These are phyloP conservation scores for Enteromius radiatus DNA, from an alignment of 2,797 vertebrate species.

Conservation along the genomic window DNA sequence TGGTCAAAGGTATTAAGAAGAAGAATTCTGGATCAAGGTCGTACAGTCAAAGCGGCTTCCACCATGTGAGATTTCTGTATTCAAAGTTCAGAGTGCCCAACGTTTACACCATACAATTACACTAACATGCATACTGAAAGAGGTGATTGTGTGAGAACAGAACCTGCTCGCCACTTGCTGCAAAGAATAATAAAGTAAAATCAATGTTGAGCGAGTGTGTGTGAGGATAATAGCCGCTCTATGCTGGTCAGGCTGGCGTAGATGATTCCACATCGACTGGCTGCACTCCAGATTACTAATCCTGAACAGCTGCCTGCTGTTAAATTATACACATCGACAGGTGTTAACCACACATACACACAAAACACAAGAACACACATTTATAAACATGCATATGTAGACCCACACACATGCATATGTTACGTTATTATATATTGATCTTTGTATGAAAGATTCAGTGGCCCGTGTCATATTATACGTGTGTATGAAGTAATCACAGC, in stretches of 20 bases:
- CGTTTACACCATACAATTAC: constrained; percentile 15
- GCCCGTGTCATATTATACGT: not conserved
- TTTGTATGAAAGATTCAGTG: not conserved
- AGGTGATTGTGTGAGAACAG: constrained; percentile 22
- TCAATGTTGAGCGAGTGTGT: constrained; percentile 17
- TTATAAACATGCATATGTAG: constrained; percentile 8
- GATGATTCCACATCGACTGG: constrained; percentile 41
- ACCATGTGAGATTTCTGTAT: not conserved
- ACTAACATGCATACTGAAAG: constrained; percentile 6
- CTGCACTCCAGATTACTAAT: constrained; percentile 51
- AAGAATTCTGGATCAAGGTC: constrained; percentile 29
- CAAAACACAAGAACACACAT: constrained; percentile 27
- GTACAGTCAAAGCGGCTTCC: not conserved
- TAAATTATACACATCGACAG: constrained; percentile 53
- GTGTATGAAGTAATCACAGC: not conserved
- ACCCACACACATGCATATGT: not conserved
- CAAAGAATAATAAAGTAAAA: constrained; percentile 34
- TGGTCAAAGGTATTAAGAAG: not conserved
- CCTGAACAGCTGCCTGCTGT: constrained; percentile 51
- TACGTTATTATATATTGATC: not conserved
- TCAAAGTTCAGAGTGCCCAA: not conserved
- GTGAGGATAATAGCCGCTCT: constrained; percentile 14
- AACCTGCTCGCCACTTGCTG: not conserved
- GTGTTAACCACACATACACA: constrained; percentile 43
- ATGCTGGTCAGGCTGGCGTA: constrained; percentile 14